phyloP scores from a whole-genome alignment of 2,113 vertebrate species.

The Rhinichthys klamathensis region DNA sequence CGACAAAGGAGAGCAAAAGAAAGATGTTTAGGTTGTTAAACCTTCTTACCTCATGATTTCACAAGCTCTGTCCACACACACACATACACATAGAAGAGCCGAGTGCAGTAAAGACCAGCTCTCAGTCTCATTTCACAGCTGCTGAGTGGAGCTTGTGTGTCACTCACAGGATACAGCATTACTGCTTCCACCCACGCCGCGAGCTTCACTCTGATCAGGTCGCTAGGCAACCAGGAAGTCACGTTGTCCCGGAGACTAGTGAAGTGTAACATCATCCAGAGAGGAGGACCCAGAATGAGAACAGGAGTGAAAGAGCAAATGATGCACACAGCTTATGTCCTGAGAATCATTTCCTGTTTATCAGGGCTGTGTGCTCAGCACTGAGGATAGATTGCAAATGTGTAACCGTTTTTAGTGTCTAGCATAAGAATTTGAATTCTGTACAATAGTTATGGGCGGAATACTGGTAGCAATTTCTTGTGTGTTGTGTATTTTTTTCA shows the following conservation, averaged over 20 bases:
- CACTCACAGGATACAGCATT: slow-evolving; percentile 73
- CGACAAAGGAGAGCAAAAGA: neutral
- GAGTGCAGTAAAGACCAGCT: neutral
- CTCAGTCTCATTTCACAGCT: slow-evolving; percentile 42
- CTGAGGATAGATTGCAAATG: neutral
- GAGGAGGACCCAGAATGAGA: slow-evolving; percentile 38
- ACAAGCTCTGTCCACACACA: neutral
- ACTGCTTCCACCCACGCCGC: slow-evolving; percentile 61
- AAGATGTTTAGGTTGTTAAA: neutral
- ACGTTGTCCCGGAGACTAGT: slow-evolving; percentile 71
- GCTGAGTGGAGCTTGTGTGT: slow-evolving; percentile 50
- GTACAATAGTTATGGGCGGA: neutral
- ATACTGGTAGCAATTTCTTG: no score
- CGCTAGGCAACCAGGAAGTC: slow-evolving; percentile 74
- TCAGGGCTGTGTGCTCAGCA: slow-evolving; percentile 33
- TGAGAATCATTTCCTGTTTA: slow-evolving; percentile 31
- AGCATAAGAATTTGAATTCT: neutral
- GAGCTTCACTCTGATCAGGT: slow-evolving; percentile 62
- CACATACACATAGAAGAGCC: neutral
- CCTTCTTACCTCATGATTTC: neutral
- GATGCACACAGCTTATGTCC: slow-evolving; percentile 35
- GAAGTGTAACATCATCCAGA: slow-evolving; percentile 71
- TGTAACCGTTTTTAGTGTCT: neutral
- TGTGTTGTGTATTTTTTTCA: no score
- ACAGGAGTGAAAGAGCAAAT: slow-evolving; percentile 25